Evolutionary conservation across 2,888 invertebrate species (phyloP), one percentile per base, ranked within the genome.

Genomic region (Cacoxenus indagator): DNA sequence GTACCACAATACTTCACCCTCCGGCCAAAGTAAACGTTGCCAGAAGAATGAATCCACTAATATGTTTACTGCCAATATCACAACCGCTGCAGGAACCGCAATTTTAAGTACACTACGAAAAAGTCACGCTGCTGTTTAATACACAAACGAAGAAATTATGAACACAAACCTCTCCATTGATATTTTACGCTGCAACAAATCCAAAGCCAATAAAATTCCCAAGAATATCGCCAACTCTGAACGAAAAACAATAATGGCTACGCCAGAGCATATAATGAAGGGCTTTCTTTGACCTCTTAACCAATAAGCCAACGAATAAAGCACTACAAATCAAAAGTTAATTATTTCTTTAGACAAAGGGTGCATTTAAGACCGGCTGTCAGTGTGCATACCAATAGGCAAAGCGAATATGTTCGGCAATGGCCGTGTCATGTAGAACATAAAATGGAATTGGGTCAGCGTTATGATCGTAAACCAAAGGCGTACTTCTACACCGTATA

Each of bases 1-100:
- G 89, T 95, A 99, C 93, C 95, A 98, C 75, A 98, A 91, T 1
- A 99, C 99, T 90, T 98, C 96, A 14, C 96, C 97, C 90, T 99
- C 99, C 0, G 99, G 99, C 99, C 99, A 99, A 26, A 98, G 83
- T 57, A 92, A 86, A 65, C 96, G 91, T 68, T 91, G 91, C 99
- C 99, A 99, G 88, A 99, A 96, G 79, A 95, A 90, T 0, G 99
- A 97, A 89, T 99, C 99, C 48, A 98, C 90, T 6, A 90, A 85
- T 48, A 98, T 90, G 0, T 97, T 95, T 5, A 94, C 82, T 5
- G 90, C 90, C 79, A 96, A 87, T 82, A 93, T 90, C 43, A 90
- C 89, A 54, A 93, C 77, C 26, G 94, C 95, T 45, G 93, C 91
- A 43, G 95, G 95, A 75, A 94, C 81, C 4, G 91, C 92, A 81